These are phyloP conservation scores for Cryptotis parvus DNA, from an alignment of 2,113 vertebrate species.

Conservation along the genomic window DNA sequence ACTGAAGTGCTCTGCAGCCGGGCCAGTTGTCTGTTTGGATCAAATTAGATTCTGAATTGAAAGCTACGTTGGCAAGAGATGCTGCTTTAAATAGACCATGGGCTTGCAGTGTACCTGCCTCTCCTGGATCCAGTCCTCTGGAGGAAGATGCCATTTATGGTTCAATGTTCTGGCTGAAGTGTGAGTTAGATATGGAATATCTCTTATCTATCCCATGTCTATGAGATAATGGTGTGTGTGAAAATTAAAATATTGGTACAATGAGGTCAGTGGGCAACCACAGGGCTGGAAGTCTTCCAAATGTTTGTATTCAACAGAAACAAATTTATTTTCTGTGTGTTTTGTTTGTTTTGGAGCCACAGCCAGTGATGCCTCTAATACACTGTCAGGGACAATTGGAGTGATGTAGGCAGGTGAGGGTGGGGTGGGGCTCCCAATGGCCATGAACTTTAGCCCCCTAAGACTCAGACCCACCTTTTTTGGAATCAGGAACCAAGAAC, in stretches of 20 bases:
- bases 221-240: neutral
- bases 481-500: too few species aligned
- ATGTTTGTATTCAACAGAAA: neutral
- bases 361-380: too few species aligned
- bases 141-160: neutral
- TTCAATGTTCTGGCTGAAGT: neutral
- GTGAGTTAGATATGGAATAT: neutral
- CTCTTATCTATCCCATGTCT: too few species aligned
- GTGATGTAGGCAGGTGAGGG: too few species aligned
- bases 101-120: neutral
- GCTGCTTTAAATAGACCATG: neutral
- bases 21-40: neutral
- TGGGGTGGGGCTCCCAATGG: too few species aligned
- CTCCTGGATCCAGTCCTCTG: neutral
- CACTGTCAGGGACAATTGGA: neutral
- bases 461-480: too few species aligned
- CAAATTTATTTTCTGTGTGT: conserved; percentile 1
- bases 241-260: neutral
- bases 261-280: neutral
- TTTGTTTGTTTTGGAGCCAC: too few species aligned
- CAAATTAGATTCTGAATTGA: conserved; percentile 58
- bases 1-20: neutral
- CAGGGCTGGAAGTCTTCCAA: neutral
- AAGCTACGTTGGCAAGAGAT: conserved; percentile 43
- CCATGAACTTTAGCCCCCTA: too few species aligned